Evolutionary conservation across 92 coral and sea anemone genomes (phyloP), one percentile per base, ranked within the genome.

Genomic region (Porites lobata): DNA sequence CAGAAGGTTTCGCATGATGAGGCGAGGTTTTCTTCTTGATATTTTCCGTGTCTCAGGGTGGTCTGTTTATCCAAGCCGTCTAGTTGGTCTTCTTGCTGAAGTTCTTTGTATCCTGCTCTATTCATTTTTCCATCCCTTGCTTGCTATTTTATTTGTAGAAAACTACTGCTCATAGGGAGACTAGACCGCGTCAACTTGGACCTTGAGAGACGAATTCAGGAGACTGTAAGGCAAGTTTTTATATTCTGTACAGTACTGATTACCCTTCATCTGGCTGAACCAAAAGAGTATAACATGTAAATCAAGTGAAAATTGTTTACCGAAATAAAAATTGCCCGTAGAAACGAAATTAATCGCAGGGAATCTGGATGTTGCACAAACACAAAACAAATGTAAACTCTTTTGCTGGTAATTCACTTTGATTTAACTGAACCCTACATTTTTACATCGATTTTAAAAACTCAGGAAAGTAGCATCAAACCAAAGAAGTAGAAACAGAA

Each of bases 1-100:
- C 99, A 96, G 84, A 96, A 96, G 14, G 99, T 87, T 86, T 95
- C 99, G 71, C 92, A 93, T 2, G 93, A 66, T 29, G 98, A 95
- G 17, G 95, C 89, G 70, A 93, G 78, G 66, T 84, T 76, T 29
- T 88, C 83, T 1, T 79, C 61, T 21, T 3, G 50, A 6, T 19
- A 43, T 3, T 3, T 0, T 38, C 24, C 57, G 20, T 9, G 29
- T 22, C 13, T 32, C 24, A 57, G 51, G 9, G 50, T 7, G 67
- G 69, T 65, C 29, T 17, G 9, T 29, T 68, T 54, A 4, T 68
- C 66, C 85, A 69, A 54, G 6, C 22, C 76, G 61, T 81, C 62
- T 2, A 1, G 9, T 9, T 59, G 29, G 26, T 21, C 73, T 26
- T 57, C 69, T 54, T 32, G n/a, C n/a, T 17, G 17, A 19, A 74